A percentile compares a stretch with the other conserved stretches of the same genome.
Evolutionary conservation across 2,113 vertebrate species (phyloP).

Genomic region (Protomyctophum bolini): DNA sequence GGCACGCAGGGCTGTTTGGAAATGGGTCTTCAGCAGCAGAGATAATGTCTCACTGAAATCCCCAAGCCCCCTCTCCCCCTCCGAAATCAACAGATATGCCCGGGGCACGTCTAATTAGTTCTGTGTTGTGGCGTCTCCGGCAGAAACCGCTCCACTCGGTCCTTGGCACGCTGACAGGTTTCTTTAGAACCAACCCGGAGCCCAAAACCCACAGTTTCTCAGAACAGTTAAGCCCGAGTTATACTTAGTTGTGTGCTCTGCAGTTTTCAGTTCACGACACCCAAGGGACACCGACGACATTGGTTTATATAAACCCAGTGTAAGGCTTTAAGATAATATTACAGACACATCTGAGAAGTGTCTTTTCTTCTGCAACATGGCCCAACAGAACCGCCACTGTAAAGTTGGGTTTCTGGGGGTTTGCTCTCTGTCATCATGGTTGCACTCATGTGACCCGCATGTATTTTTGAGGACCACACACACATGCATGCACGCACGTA

Average conservation of each 20-base stretch:
- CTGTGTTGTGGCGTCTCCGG: conserved; percentile 37
- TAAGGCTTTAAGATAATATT: conserved; percentile 12
- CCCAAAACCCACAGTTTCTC: no score
- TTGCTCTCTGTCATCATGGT: not conserved
- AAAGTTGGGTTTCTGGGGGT: conserved; percentile 5
- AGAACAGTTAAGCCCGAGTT: no score
- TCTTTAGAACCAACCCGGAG: conserved; percentile 17
- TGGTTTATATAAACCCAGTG: not conserved
- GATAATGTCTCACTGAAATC: conserved; percentile 32
- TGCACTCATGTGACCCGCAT: not conserved
- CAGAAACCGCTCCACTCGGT: conserved; percentile 30
- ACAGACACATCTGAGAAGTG: not conserved
- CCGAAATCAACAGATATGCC: conserved; percentile 49
- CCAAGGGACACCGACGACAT: no score
- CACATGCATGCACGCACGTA: no score
- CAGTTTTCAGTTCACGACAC: no score
- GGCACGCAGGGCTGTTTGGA: conserved; percentile 24
- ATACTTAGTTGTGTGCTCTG: no score
- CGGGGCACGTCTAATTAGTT: conserved; percentile 44
- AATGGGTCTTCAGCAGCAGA: conserved; percentile 42
- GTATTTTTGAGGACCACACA: conserved; percentile 5
- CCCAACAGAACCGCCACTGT: conserved; percentile 11
- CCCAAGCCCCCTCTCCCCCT: conserved; percentile 19
- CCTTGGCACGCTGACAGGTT: conserved; percentile 34
- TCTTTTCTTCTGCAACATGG: conserved; percentile 19